These are phyloP conservation scores for Prenolepis imparis DNA, from an alignment of 2,888 invertebrate species.

Conservation along the genomic window DNA sequence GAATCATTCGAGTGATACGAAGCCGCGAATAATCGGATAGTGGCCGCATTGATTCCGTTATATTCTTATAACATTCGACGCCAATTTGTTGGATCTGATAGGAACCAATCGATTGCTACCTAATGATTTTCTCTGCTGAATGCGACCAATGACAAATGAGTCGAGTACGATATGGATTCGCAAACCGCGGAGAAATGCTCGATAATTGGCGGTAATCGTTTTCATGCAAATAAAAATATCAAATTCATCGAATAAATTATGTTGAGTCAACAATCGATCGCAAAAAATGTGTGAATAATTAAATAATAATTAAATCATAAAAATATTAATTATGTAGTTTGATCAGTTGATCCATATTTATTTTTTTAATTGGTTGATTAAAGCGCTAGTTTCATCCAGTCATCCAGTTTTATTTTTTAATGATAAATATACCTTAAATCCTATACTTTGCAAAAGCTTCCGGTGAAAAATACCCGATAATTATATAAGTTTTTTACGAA, in stretches of 20 bases:
- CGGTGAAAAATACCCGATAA: not conserved
- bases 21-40: not conserved
- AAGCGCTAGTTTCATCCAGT: not conserved
- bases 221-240: not conserved
- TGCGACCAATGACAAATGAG: not conserved
- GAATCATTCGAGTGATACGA: not conserved
- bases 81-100: no score
- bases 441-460: not conserved
- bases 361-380: not conserved
- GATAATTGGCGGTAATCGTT: not conserved
- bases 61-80: no score
- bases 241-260: not conserved
- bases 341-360: not conserved
- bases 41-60: no score
- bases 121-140: no score
- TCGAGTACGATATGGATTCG: not conserved
- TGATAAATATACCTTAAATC: not conserved
- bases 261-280: not conserved
- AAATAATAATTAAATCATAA: not conserved
- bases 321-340: not conserved
- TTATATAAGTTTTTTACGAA: no score
- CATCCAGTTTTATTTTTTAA: not conserved
- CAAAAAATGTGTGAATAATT: not conserved
- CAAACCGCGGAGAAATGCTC: not conserved
- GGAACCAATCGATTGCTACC: no score